Evolutionary conservation across 2,888 invertebrate genomes (phyloP), one percentile per base, ranked within the genome.

Genomic region (Caenorhabditis sp.): DNA sequence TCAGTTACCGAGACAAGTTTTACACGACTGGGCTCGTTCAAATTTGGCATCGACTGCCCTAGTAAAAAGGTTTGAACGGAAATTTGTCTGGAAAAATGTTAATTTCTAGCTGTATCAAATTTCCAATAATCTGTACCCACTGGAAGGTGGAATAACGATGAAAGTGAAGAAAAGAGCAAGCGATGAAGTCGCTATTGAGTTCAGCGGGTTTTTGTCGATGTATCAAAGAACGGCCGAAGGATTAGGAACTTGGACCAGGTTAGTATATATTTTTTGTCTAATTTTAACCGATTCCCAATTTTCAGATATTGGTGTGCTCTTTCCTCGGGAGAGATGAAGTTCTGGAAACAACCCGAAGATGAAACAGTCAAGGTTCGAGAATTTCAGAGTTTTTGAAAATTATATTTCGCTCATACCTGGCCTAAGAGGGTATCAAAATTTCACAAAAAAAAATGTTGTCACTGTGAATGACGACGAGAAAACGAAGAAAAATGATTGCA

Each of bases 321-420:
- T 62, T 92, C 93, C 84, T 92, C 93, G 5, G 92, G 93, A 36
- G 90, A 91, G 27, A 90, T 97, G 31, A 92, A 92, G 67, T 97
- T 93, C 89, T 97, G 97, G 97, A 94, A 94, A 89, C 97, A 97
- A 89, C 97, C 97, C 0, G 97, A 97, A 83, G 95, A 97, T 88
- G 96, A 95, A 86, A 51, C 31, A 2, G 93, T 91, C 88, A 94
- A 43, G 43, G 43, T 43, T 8, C 5, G 12, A 8, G 36, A 36
- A 12, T 36, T 36, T 36, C 6, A 12, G 12, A 8, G 36, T 8
- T 36, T 36, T 36, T 36, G n/a, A n/a, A n/a, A n/a, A n/a, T n/a
- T n/a, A n/a, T n/a, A n/a, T n/a, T n/a, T n/a, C n/a, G n/a, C n/a
- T n/a, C n/a, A n/a, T n/a, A n/a, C 36, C 36, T 36, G 36, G 36